Percentiles rank a stretch among this genome's conserved stretches.
Conservation (phyloP, 2,888 invertebrate genomes). For the Phalera bucephala region DNA sequence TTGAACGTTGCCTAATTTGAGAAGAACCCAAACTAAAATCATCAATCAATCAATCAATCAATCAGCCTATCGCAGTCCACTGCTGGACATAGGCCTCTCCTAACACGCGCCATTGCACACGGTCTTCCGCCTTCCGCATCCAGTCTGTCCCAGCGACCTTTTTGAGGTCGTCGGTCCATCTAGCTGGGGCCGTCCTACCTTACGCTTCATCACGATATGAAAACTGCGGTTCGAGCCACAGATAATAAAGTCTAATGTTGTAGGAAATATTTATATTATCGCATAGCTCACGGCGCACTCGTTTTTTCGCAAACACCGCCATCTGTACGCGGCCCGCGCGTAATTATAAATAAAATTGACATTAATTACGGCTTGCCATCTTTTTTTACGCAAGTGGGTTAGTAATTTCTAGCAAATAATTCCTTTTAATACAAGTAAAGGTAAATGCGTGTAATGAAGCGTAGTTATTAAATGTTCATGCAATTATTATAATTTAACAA, state of each 20-base stretch:
- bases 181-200: no score
- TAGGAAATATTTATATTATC: conserved; percentile 41
- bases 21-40: no score
- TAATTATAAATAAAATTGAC: conserved; percentile 79
- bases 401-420: conserved; percentile 72
- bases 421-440: conserved; percentile 51
- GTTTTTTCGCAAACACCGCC: conserved; percentile 52
- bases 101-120: no score
- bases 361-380: conserved; percentile 60
- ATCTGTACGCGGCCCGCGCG: conserved; percentile 35
- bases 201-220: no score
- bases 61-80: no score
- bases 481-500: conserved; percentile 66
- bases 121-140: no score
- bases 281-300: conserved; percentile 40
- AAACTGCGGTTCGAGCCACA: no score
- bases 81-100: no score
- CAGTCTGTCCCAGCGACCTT: no score
- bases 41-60: no score
- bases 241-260: conserved; percentile 26
- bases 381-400: conserved; percentile 66
- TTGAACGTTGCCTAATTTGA: no score
- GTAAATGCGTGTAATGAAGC: conserved; percentile 57
- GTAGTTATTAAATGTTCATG: conserved; percentile 53
- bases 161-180: no score